Base-by-base conservation (phyloP, 2,888 invertebrate genomes). In the Agrochola litura region DNA sequence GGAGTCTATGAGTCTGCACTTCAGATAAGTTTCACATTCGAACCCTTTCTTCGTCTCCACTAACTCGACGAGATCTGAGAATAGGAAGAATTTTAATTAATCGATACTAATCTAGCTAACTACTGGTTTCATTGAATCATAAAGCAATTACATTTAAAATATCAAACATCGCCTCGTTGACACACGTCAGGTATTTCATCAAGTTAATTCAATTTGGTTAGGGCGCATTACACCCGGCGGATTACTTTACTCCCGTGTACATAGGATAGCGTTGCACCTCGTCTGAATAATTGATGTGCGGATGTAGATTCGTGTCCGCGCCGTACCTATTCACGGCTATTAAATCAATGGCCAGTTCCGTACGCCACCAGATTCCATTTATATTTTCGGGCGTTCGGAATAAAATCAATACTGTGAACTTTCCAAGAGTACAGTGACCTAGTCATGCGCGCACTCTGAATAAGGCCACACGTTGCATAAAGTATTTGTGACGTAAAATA, bases 391-490 rank as follows among this genome's bases (percentile, higher is more conserved):
- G 95, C 95, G 94, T 89, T 95, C 95, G 94, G 96, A 96, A 96
- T 96, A 96, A 96, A 96, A 96, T 96, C 96, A 96, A 96, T 96
- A 96, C 96, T 91, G 95, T 93, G 95, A 96, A 96, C 96, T 96
- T 95, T 95, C 91, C 93, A 92, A 90, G 93, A 94, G 96, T 96
- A 94, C 96, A 96, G 90, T 96, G 96, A 96, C 96, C 96, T 90
- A 96, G 93, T 95, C 92, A 90, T 92, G 91, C 92, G 92, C 92
- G 91, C 86, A 87, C 90, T 91, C 89, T 91, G 93, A 94, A 94
- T 94, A 94, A 92, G 94, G 94, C 93, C 93, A 94, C 93, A 93
- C 91, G 91, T 91, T 93, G 93, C 92, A 93, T 92, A 92, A 93
- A 94, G 91, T 92, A 92, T 92, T 92, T 91, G 89, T 90, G 86